These are phyloP conservation scores for rat (Rattus norvegicus) DNA, from an alignment of 2,113 vertebrate genomes.

Conservation along the genomic window GRCr8 NC_086036.1:17076501-17077000, in stretches of 20 bases:
- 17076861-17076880: neutral
- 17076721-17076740: neutral
- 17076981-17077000: neutral
- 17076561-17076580: neutral
- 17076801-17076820: neutral
- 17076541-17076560: neutral
- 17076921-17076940: neutral
- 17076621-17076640: neutral
- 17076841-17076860: constrained; percentile 48
- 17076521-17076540: neutral
- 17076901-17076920: neutral
- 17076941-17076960: neutral
- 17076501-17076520: neutral
- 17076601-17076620: neutral
- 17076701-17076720: constrained; percentile 1
- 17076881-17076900: neutral
- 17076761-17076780: no score
- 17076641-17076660: neutral
- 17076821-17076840: neutral
- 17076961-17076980: neutral
- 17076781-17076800: neutral
- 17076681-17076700: neutral
- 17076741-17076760: neutral
- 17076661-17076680: neutral
- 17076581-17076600: neutral